These are phyloP conservation scores for Euglossa dilemma DNA, from an alignment of 1,140 invertebrate species.

Conservation along the genomic window DNA sequence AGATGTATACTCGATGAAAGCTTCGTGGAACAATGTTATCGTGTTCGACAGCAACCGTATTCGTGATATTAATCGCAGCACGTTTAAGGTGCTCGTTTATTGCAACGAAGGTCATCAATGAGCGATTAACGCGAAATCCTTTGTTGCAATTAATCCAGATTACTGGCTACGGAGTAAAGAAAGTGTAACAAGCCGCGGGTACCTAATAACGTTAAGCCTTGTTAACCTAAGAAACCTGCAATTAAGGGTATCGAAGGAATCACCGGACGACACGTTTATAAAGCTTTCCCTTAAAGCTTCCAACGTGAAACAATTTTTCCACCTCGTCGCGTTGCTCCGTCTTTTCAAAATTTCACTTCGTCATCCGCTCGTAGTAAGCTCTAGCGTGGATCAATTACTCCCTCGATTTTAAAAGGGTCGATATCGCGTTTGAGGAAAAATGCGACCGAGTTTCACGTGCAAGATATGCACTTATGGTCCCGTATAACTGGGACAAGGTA, in stretches of 20 bases:
- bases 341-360: no score
- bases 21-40: not conserved
- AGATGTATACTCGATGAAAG: no score
- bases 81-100: not conserved
- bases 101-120: not conserved
- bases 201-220: not conserved
- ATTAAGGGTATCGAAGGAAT: not conserved
- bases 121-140: not conserved
- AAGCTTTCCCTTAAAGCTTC: no score
- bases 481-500: no score
- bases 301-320: no score
- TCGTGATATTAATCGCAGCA: not conserved
- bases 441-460: no score
- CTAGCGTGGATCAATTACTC: no score
- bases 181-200: not conserved
- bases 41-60: not conserved
- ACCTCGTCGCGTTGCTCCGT: no score
- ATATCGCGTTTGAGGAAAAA: no score
- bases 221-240: not conserved
- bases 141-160: not conserved
- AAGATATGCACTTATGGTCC: no score
- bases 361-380: no score
- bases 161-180: not conserved
- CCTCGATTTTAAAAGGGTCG: no score
- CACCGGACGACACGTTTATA: not conserved